Evolutionary conservation across 2,888 invertebrate species (phyloP).

Genomic region (Tenthredo livida): DNA sequence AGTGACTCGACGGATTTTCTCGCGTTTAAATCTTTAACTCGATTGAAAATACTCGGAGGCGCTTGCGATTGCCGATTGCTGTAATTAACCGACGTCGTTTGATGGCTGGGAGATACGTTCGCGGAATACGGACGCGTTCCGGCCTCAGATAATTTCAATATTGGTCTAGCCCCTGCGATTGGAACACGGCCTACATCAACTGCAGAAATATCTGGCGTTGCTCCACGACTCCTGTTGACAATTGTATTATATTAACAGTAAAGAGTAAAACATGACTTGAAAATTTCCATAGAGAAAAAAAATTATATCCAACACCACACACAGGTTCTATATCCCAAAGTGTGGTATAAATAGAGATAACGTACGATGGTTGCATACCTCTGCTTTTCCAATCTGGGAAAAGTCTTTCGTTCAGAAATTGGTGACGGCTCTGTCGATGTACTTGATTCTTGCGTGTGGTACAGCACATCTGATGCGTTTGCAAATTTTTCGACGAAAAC

Average conservation of each 20-base stretch:
- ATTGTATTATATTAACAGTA: background rate
- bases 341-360: no score
- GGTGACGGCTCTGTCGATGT: conserved; percentile 80
- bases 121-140: conserved; percentile 72
- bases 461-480: conserved; percentile 74
- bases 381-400: conserved; percentile 75
- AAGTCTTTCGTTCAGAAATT: conserved; percentile 79
- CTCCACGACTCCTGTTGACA: conserved; percentile 70
- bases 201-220: conserved; percentile 70
- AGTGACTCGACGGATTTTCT: conserved; percentile 73
- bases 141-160: conserved; percentile 71
- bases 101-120: conserved; percentile 71
- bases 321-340: no score
- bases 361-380: conserved; percentile 64
- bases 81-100: conserved; percentile 45
- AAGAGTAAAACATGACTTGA: background rate
- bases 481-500: conserved; percentile 42
- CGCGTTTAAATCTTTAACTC: conserved; percentile 62
- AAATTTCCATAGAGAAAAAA: no score
- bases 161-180: conserved; percentile 66
- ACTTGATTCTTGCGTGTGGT: conserved; percentile 79
- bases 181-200: conserved; percentile 69
- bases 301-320: no score
- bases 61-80: conserved; percentile 60
- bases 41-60: conserved; percentile 12